Evolutionary conservation across 2,888 invertebrate genomes (phyloP), one percentile per base, ranked within the genome.

Genomic region (Noctua janthe): DNA sequence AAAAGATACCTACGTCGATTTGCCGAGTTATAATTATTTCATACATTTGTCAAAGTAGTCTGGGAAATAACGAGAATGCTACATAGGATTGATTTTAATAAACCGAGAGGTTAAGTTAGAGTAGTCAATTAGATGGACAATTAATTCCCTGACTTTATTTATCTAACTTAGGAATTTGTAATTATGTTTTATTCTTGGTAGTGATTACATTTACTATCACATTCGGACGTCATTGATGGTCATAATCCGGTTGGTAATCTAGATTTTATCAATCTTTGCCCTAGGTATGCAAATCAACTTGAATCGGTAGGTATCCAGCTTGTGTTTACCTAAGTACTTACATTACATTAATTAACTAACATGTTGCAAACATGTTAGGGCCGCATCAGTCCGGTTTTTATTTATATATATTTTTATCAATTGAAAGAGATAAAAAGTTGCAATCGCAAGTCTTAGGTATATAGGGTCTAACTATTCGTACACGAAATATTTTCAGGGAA

Each of bases 161-260:
- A 39, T 13, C 11, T 47, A 11, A 20, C 15, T 10, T 56, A n/a
- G 11, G 56, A n/a, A n/a, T 59, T n/a, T 69, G 35, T 35, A 7
- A 64, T 17, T 1, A 15, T 4, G 43, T 23, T 13, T 13, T n/a
- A 35, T 78, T 47, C 15, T 70, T n/a, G 3, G 23, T 69, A 72
- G n/a, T 47, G 10, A 29, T n/a, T n/a, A 29, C 3, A 64, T 71
- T 81, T 59, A 35, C 13, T 71, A 82, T 77, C 81, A 11, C 43
- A 1, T 70, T 8, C 20, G n/a, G 7, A 10, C 67, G 43, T 67
- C 59, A 71, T 69, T 35, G 69, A 35, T 71, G 66, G 59, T 47
- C 75, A 80, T 81, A 56, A 81, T 82, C 74, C 47, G 59, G 51
- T 56, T 23, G 39, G 39, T 74, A 79, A 79, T 79, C 47, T 67